These are phyloP conservation scores for Chiloscyllium punctatum DNA, from an alignment of 2,797 vertebrate species.

Conservation along the genomic window DNA sequence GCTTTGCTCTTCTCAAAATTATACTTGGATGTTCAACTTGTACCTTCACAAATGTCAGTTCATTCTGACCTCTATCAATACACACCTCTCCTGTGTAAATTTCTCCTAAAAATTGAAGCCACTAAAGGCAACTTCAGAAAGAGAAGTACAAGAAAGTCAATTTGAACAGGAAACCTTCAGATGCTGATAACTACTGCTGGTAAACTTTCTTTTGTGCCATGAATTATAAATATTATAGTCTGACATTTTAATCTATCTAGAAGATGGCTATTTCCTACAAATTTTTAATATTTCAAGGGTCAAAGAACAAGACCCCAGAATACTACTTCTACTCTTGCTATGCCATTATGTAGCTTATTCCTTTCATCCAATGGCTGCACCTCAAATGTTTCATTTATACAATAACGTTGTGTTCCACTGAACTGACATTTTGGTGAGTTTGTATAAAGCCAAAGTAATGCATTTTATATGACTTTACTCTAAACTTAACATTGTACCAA, in stretches of 20 bases:
- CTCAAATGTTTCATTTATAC: conserved; percentile 44
- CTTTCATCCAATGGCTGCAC: conserved; percentile 35
- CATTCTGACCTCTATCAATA: not conserved
- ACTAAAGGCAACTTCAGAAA: not conserved
- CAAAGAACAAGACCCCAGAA: not conserved
- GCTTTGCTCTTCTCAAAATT: not conserved
- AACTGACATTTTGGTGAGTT: conserved; percentile 39
- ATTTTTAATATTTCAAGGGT: conserved; percentile 41
- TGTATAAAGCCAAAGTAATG: conserved; percentile 41
- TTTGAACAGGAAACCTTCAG: not conserved
- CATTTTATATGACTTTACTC: conserved; percentile 38
- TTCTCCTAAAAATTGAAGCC: not conserved
- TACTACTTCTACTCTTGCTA: conserved; percentile 37
- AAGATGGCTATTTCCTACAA: conserved; percentile 34
- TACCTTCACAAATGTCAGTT: not conserved
- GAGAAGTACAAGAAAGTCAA: not conserved
- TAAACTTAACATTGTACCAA: conserved; percentile 34
- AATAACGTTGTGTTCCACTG: conserved; percentile 41
- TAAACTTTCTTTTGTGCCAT: conserved; percentile 34
- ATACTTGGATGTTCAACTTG: not conserved
- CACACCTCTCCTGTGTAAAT: not conserved
- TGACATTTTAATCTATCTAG: conserved; percentile 39
- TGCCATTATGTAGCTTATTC: conserved; percentile 38
- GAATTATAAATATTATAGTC: conserved; percentile 39
- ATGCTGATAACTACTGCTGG: not conserved